These are phyloP conservation scores for Brachynemurus nebulosus DNA, from an alignment of 2,888 invertebrate species.

Conservation along the genomic window DNA sequence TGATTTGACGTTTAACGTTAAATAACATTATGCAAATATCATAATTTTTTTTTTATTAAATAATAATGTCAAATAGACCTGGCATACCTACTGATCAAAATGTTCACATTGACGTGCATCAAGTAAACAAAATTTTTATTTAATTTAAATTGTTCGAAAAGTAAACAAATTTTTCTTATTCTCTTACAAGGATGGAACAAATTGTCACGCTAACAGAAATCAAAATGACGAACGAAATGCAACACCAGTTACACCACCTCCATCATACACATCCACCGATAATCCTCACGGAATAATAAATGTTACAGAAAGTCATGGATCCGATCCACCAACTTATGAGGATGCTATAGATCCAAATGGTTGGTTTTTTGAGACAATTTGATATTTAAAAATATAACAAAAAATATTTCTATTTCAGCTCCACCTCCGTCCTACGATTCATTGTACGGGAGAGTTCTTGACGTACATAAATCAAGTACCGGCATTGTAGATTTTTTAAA, in stretches of 20 bases:
- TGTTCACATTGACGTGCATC: neutral
- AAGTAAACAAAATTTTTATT: too few species aligned
- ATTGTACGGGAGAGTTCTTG: constrained; percentile 46
- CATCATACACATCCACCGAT: neutral
- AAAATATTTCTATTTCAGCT: constrained; percentile 26
- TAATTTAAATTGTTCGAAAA: too few species aligned
- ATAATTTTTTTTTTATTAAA: too few species aligned
- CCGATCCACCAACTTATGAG: constrained; percentile 41
- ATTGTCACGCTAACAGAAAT: too few species aligned
- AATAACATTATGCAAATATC: too few species aligned
- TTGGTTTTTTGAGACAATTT: constrained; percentile 24
- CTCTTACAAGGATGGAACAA: too few species aligned
- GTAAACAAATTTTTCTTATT: too few species aligned
- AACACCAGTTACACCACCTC: neutral
- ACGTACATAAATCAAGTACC: constrained; percentile 43
- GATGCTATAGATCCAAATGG: constrained; percentile 47
- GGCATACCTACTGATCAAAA: neutral
- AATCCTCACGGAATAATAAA: neutral
- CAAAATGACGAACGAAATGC: neutral
- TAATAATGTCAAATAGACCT: too few species aligned
- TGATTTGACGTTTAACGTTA: too few species aligned
- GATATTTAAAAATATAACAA: constrained; percentile 8
- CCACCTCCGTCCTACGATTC: constrained; percentile 56
- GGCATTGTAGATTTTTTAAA: constrained; percentile 45
- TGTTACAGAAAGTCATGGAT: neutral